A percentile compares a stretch with the other conserved stretches of the same genome.
phyloP scores from a whole-genome alignment of 2,888 invertebrate species.

The Apamea anceps region DNA sequence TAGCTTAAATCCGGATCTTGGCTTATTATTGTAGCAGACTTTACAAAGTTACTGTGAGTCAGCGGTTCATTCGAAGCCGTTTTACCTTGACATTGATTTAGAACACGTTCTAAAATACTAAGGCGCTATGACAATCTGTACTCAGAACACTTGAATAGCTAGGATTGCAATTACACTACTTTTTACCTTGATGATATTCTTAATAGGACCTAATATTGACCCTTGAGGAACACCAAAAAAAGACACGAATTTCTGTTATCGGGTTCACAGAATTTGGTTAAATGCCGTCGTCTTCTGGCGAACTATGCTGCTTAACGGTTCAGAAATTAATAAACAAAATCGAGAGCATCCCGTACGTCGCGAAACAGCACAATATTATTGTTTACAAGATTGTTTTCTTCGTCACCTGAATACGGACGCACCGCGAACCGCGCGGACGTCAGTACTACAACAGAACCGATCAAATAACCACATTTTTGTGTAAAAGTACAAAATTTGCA shows the following conservation, averaged over 20 bases:
- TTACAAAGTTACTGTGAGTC: constrained; percentile 34
- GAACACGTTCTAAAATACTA: constrained; percentile 50
- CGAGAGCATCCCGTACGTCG: constrained; percentile 76
- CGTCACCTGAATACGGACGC: constrained; percentile 79
- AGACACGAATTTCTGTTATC: background rate
- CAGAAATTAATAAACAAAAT: constrained; percentile 56
- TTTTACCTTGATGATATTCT: background rate
- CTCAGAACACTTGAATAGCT: background rate
- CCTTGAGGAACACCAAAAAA: constrained; percentile 3
- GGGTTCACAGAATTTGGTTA: background rate
- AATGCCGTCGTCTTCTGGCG: background rate
- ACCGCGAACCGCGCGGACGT: constrained; percentile 71
- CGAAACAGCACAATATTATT: constrained; percentile 83
- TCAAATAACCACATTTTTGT: constrained; percentile 55
- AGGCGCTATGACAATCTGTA: constrained; percentile 7
- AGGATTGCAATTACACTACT: background rate
- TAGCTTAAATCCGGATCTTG: constrained; percentile 1
- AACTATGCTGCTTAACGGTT: constrained; percentile 1
- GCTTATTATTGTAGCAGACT: background rate
- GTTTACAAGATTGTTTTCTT: constrained; percentile 86
- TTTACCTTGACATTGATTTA: constrained; percentile 62
- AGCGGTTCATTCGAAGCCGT: constrained; percentile 29
- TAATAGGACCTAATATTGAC: background rate
- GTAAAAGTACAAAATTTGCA: constrained; percentile 62
- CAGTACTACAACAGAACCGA: constrained; percentile 70